Conservation (phyloP, 2,797 vertebrate genomes). For the Avahi laniger region DNA sequence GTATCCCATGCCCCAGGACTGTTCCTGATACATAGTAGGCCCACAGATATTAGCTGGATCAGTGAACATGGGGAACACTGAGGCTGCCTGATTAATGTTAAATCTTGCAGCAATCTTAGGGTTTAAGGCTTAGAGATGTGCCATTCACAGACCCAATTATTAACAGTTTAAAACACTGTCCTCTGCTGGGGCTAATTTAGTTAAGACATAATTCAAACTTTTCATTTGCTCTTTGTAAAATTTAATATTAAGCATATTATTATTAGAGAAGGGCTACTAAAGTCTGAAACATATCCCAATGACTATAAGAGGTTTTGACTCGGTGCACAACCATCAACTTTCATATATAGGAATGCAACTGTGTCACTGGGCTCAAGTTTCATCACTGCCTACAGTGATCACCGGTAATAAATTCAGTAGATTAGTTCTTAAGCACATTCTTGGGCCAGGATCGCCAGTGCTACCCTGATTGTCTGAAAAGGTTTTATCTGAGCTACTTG, state of each 20-base stretch:
- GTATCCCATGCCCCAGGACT: neutral
- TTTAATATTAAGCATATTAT: neutral
- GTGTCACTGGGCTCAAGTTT: neutral
- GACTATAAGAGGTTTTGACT: neutral
- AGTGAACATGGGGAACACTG: neutral
- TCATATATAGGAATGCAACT: neutral
- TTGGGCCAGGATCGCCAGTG: neutral
- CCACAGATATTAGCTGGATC: neutral
- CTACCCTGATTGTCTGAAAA: neutral
- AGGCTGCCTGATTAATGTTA: neutral
- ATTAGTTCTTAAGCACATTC: constrained; percentile 48
- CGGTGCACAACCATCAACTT: neutral
- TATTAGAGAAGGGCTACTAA: neutral
- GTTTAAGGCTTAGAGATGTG: constrained; percentile 18
- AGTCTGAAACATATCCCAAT: neutral
- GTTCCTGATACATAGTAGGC: neutral
- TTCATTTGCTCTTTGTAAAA: constrained; percentile 32
- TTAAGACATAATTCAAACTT: constrained; percentile 31
- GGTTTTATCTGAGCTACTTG: constrained; percentile 43
- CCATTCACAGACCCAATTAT: neutral
- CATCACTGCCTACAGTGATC: neutral
- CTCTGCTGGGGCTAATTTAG: constrained; percentile 5
- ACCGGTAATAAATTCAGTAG: constrained; percentile 19
- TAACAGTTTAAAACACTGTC: neutral
- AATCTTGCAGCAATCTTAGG: neutral